Base-by-base conservation (phyloP, 2,797 vertebrate species). In the Manis javanica region DNA sequence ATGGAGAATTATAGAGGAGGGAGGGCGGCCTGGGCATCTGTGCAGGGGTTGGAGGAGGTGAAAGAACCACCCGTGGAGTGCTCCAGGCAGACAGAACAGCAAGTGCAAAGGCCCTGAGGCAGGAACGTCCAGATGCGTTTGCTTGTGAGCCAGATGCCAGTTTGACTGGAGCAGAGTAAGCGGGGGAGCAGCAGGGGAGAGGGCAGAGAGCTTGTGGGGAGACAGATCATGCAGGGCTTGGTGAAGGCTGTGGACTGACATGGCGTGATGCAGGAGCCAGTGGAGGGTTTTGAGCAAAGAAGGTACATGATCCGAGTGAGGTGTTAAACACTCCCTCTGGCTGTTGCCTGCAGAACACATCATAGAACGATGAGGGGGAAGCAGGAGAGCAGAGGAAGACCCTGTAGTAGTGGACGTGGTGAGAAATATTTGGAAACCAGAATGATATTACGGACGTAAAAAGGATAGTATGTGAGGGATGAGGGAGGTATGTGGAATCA, bases 101-200 rank as follows among this genome's bases (percentile, higher is more conserved):
- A 24, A 16, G 51, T 57, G 9, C 78, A 61, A 94, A 94, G 74
- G 42, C 31, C 89, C 78, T n/a, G 74, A 37, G 89, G 63, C 46
- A 61, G 79, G 16, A 24, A 12, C 61, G 14, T 31, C 23, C 19
- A 1, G 37, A 5, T 71, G 24, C 18, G 23, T 46, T 15, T 68
- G 11, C 10, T 0, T 7, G 3, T 88, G 71, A 82, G 49, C 24
- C 37, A 31, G 18, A 19, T 0, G 37, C 59, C n/a, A 16, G n/a
- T 23, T 34, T 37, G 78, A 12, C 55, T n/a, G 46, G 19, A 85
- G 90, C 61, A 37, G 57, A 90, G 79, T 16, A 8, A 90, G 39
- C 37, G 15, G 14, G 3, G 9, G 21, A 31, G 8, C 0, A 55
- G 31, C 0, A 23, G 16, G 18, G 77, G n/a, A 81, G n/a, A 31